Percentiles rank a stretch among this genome's conserved stretches.
Evolutionary conservation across 2,113 vertebrate species (phyloP).

Genomic region (Mesembrinibis cayennensis): DNA sequence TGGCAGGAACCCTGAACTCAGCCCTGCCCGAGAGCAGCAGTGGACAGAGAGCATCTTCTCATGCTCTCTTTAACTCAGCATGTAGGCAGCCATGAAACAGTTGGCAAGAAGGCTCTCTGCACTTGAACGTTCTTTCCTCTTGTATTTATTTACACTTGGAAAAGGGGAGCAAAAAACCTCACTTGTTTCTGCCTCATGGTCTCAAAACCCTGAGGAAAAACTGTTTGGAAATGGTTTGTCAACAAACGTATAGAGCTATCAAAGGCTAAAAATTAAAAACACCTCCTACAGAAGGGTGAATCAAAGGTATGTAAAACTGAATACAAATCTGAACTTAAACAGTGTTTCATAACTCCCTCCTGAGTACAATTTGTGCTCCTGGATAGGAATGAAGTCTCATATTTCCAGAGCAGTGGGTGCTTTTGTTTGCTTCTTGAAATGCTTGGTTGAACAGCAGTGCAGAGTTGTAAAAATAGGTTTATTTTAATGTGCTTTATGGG

Average conservation of each 20-base stretch:
- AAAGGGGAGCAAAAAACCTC: background rate
- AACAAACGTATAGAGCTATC: background rate
- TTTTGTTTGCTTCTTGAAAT: conserved; percentile 60
- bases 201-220: background rate
- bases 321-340: conserved; percentile 50
- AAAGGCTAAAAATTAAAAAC: conserved; percentile 9
- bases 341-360: conserved; percentile 31
- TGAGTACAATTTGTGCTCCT: conserved; percentile 40
- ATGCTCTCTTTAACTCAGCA: background rate
- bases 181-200: background rate
- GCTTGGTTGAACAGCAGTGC: conserved; percentile 51
- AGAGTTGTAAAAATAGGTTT: conserved; percentile 62
- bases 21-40: background rate
- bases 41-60: background rate
- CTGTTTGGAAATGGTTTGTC: background rate
- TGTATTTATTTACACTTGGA: background rate
- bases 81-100: background rate
- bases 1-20: background rate
- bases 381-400: conserved; percentile 23
- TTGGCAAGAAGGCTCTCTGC: background rate
- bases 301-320: conserved; percentile 53
- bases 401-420: conserved; percentile 55
- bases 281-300: background rate
- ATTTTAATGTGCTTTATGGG: conserved; percentile 62
- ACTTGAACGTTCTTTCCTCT: background rate